Conservation (phyloP, 2,888 invertebrate genomes). For the Andrena haemorrhoa region DNA sequence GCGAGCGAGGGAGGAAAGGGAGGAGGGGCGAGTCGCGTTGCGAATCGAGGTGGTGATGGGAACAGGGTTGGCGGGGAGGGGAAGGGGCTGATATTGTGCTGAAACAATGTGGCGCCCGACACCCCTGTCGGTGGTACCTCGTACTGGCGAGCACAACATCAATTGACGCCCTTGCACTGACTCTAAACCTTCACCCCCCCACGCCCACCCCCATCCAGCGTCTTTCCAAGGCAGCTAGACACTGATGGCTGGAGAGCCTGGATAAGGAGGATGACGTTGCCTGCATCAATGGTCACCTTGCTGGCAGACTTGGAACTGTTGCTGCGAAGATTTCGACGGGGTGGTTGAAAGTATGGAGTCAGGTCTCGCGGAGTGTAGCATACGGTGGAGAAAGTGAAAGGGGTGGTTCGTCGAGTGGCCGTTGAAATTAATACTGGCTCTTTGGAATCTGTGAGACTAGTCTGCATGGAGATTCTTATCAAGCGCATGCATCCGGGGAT, state of each 20-base stretch:
- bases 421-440: background rate
- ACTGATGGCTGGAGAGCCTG: conserved; percentile 55
- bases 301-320: conserved; percentile 17
- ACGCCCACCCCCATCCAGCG: background rate
- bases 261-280: conserved; percentile 62
- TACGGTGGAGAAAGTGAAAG: background rate
- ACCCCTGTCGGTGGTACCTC: conserved; percentile 74
- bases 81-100: conserved; percentile 77
- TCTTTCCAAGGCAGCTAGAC: conserved; percentile 34
- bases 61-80: conserved; percentile 38
- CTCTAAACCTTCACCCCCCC: conserved; percentile 51
- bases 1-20: conserved; percentile 43
- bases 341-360: background rate
- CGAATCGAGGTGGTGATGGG: conserved; percentile 59
- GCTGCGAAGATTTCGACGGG: conserved; percentile 9
- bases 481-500: too few relatives aligned
- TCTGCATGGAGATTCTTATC: too few relatives aligned
- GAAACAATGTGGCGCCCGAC: conserved; percentile 82
- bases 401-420: background rate
- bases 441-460: background rate
- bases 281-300: conserved; percentile 58
- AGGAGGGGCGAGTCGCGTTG: conserved; percentile 52
- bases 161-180: conserved; percentile 77
- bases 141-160: conserved; percentile 78
- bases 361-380: background rate